A percentile compares a stretch with the other conserved stretches of the same genome.
These are phyloP conservation scores for Drosophila helvetica DNA, from an alignment of 2,888 invertebrate genomes.

Conservation along the genomic window DNA sequence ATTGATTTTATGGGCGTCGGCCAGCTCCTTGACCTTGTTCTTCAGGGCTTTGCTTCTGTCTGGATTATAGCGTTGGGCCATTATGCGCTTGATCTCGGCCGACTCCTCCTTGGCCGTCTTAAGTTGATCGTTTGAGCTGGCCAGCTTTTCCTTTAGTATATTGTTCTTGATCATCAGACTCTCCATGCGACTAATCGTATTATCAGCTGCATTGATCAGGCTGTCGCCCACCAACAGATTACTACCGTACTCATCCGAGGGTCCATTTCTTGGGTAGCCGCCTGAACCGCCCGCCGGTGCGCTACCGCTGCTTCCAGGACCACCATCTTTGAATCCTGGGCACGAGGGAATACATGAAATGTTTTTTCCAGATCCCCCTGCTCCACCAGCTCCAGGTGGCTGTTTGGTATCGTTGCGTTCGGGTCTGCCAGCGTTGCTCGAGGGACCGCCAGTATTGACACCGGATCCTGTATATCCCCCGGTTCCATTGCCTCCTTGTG, in stretches of 20 bases:
- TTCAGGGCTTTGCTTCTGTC: conserved; percentile 61
- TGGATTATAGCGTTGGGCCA: conserved; percentile 64
- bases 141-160: conserved; percentile 57
- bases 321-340: too few relatives aligned
- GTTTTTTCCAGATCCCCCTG: too few relatives aligned
- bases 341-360: too few relatives aligned
- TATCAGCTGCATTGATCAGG: conserved; percentile 68
- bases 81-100: conserved; percentile 65
- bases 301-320: too few relatives aligned
- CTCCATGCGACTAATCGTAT: conserved; percentile 65
- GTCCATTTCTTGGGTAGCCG: too few relatives aligned
- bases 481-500: too few relatives aligned
- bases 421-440: not conserved
- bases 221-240: conserved; percentile 65
- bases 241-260: conserved; percentile 19
- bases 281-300: too few relatives aligned
- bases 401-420: too few relatives aligned
- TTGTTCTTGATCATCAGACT: conserved; percentile 67
- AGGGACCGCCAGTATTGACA: not conserved
- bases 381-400: too few relatives aligned
- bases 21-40: conserved; percentile 69
- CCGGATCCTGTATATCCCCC: not conserved
- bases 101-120: conserved; percentile 59
- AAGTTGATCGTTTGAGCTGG: conserved; percentile 59
- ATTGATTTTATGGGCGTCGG: conserved; percentile 63